Evolutionary conservation across 2,888 invertebrate genomes (phyloP).

Genomic region (Bombyx huttoni): DNA sequence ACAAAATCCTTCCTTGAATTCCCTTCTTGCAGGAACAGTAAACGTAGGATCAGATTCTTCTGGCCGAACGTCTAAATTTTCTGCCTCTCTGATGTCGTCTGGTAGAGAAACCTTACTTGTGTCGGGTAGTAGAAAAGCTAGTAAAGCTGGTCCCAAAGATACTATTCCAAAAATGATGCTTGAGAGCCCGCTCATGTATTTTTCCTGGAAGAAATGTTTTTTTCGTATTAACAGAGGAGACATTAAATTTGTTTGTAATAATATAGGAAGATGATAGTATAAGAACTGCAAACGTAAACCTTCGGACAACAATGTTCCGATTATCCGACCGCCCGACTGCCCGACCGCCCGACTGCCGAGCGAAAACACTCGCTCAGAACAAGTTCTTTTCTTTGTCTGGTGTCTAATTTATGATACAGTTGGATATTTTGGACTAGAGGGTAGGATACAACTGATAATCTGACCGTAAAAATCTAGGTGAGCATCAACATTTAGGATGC

Average conservation of each 20-base stretch:
- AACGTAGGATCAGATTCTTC: slow-evolving; percentile 1
- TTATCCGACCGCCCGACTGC: too few species aligned
- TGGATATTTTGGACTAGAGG: too few species aligned
- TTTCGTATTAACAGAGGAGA: not conserved
- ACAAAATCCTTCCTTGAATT: slow-evolving; percentile 1
- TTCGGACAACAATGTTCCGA: too few species aligned
- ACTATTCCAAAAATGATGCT: slow-evolving; percentile 45
- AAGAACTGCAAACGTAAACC: too few species aligned
- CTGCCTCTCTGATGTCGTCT: slow-evolving; percentile 41
- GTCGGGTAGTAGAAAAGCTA: slow-evolving; percentile 49
- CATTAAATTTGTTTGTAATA: not conserved
- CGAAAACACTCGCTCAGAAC: too few species aligned
- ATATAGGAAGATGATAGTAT: not conserved
- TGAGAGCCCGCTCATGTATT: slow-evolving; percentile 46
- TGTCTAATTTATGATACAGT: too few species aligned
- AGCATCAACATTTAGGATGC: too few species aligned
- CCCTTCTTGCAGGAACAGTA: not conserved
- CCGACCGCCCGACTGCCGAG: too few species aligned
- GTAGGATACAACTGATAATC: too few species aligned
- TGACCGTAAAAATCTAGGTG: too few species aligned
- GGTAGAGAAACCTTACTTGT: slow-evolving; percentile 42
- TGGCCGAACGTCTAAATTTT: slow-evolving; percentile 25
- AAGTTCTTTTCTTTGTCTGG: too few species aligned
- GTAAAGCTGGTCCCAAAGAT: slow-evolving; percentile 40
- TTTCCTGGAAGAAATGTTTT: slow-evolving; percentile 25